phyloP scores from a whole-genome alignment of 2,888 invertebrate species.

The Mayetiola destructor region DNA sequence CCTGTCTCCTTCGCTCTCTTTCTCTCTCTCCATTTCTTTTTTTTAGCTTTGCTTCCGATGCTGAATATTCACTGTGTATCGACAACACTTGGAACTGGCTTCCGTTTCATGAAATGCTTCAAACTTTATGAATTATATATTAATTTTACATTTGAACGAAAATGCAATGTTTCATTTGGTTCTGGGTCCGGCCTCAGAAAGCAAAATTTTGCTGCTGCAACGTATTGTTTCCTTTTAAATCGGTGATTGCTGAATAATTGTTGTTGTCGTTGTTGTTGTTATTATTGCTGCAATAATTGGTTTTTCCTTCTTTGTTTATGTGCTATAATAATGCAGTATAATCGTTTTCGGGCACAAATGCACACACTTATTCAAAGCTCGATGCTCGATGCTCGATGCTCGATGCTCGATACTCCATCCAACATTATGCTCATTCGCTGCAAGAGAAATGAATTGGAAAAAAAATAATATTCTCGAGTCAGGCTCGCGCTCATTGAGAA shows the following conservation, averaged over 20 bases:
- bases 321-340: background rate
- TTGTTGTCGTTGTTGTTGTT: background rate
- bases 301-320: constrained; percentile 11
- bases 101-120: background rate
- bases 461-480: constrained; percentile 5
- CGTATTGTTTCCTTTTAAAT: background rate
- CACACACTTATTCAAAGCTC: background rate
- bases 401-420: no score
- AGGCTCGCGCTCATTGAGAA: constrained; percentile 3
- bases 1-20: background rate
- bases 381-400: background rate
- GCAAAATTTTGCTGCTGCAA: background rate
- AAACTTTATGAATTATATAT: constrained; percentile 12
- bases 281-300: background rate
- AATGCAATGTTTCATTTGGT: background rate
- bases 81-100: background rate
- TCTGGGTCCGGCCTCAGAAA: no score
- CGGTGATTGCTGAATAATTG: background rate
- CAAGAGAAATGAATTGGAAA: no score
- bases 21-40: background rate
- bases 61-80: background rate
- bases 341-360: no score
- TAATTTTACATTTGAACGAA: background rate
- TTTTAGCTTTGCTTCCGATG: background rate
- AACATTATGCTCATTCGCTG: no score